Evolutionary conservation across 53 echinoderm and acorn worm species (phyloP), one percentile per base, ranked within the genome.

Genomic region (Henricia sp.): DNA sequence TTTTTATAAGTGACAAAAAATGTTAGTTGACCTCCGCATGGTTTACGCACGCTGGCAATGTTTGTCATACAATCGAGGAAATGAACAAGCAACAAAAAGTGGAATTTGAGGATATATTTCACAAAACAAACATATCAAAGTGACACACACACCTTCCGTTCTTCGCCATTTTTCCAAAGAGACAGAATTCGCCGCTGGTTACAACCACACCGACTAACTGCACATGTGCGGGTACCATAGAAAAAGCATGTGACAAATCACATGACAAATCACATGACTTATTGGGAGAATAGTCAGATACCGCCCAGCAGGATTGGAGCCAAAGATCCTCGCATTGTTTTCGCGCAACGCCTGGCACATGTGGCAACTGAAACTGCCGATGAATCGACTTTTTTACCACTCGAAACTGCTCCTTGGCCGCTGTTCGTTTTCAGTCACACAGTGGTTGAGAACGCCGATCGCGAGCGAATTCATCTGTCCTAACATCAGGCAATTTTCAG

Each of bases 121-220:
- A n/a, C n/a, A n/a, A n/a, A n/a, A n/a, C n/a, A n/a, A n/a, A n/a
- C n/a, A n/a, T n/a, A n/a, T n/a, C n/a, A n/a, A n/a, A n/a, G n/a
- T n/a, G 36, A 73, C 23, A 57, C 9, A 42, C 76, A 26, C 57
- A 76, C 76, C 58, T 33, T 76, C 76, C 76, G 76, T 76, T 29
- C 19, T 27, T 76, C 42, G 76, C 76, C 76, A 76, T 76, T 52
- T 52, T 42, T 30, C 8, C 56, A 52, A 50, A 52, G 52, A 52
- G 33, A 16, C 6, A 9, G 23, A 25, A 37, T 23, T n/a, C 34
- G 40, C 20, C 2, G 0, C 2, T 2, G 0, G 0, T 16, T 16
- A 39, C 30, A 20, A 33, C 37, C 3, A 16, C 19, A 14, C 19
- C 6, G 20, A 11, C n/a, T 12, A 66, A 66, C 3, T 46, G 48